Evolutionary conservation across 2,888 invertebrate species (phyloP).

Genomic region (Deroplatys truncata): DNA sequence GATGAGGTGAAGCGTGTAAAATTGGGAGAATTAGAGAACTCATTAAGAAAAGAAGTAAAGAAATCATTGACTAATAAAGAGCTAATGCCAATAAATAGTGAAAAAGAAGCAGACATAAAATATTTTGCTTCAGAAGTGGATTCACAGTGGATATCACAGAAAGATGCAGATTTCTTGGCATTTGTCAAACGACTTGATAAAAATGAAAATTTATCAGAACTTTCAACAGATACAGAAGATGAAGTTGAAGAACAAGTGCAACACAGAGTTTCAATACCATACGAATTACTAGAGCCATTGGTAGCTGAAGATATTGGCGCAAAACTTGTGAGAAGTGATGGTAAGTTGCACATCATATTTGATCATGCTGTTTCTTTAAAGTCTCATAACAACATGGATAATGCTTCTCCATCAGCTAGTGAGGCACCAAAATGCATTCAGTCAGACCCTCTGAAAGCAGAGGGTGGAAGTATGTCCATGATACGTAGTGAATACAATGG

Average conservation of each 20-base stretch:
- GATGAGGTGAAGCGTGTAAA: not conserved
- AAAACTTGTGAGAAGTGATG: not conserved
- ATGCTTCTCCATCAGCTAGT: not conserved
- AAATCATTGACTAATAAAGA: not conserved
- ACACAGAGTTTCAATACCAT: not conserved
- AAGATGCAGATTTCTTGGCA: not conserved
- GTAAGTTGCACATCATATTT: not conserved
- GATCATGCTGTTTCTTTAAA: not conserved
- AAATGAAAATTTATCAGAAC: constrained; percentile 5
- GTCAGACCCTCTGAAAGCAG: not conserved
- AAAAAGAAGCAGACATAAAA: constrained; percentile 8
- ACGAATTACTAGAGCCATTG: not conserved
- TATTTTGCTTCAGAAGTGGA: constrained; percentile 9
- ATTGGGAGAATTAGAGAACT: constrained; percentile 8
- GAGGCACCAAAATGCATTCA: not conserved
- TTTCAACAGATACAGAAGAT: not conserved
- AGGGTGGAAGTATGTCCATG: not conserved
- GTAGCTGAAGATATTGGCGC: constrained; percentile 1
- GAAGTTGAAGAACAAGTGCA: not conserved
- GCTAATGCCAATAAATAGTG: not conserved
- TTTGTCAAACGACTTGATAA: constrained; percentile 1
- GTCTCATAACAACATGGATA: not conserved
- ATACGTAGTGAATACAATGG: not conserved
- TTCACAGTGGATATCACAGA: not conserved
- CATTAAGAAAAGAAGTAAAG: constrained; percentile 4